Evolutionary conservation across 2,888 invertebrate species (phyloP).

Genomic region (Dolichomitus sp.): DNA sequence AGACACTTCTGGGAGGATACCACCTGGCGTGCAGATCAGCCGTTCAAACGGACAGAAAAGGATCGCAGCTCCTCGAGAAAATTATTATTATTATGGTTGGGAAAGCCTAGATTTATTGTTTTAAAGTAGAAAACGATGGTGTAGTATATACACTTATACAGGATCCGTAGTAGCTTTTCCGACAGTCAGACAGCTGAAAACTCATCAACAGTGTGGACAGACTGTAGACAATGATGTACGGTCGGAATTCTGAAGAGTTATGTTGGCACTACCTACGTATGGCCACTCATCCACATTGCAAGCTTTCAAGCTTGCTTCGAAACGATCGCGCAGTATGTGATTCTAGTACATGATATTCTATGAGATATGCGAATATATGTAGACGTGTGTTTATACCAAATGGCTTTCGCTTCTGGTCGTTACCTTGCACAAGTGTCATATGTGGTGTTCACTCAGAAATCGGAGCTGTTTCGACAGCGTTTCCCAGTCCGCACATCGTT

Average conservation of each 20-base stretch:
- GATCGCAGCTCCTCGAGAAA: slow-evolving; percentile 8
- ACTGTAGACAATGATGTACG: slow-evolving; percentile 43
- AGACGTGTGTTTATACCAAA: slow-evolving; percentile 3
- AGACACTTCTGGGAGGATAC: slow-evolving; percentile 2
- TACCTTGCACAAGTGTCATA: slow-evolving; percentile 13
- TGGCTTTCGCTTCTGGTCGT: slow-evolving; percentile 1
- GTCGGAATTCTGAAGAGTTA: slow-evolving; percentile 27
- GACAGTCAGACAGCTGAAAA: background rate
- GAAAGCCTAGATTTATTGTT: slow-evolving; percentile 16
- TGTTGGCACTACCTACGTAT: background rate
- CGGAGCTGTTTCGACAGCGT: background rate
- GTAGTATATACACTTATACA: background rate
- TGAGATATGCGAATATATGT: background rate
- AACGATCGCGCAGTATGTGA: background rate
- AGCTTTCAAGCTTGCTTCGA: background rate
- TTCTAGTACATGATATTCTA: background rate
- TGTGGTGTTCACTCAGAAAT: background rate
- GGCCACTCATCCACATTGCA: background rate
- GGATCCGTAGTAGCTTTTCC: background rate
- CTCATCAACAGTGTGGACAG: background rate
- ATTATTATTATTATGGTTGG: slow-evolving; percentile 33
- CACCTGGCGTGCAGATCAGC: slow-evolving; percentile 37
- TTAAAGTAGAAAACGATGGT: background rate
- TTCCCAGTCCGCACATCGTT: slow-evolving; percentile 27
- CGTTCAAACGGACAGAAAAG: background rate